Conservation (phyloP, 2,797 vertebrate genomes). For the Tapirus indicus region DNA sequence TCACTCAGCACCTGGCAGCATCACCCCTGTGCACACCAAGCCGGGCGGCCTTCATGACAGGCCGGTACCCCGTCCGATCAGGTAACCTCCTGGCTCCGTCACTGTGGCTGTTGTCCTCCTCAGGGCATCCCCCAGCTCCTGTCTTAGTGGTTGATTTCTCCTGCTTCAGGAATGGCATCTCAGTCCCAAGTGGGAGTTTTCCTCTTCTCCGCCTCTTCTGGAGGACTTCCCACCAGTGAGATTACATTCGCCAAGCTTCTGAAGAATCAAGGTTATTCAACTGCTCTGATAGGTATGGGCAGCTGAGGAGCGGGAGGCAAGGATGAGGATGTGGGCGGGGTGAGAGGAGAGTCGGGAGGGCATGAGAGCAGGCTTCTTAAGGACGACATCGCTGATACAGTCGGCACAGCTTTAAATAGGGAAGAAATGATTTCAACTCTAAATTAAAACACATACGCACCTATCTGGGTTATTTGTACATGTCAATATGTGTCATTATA, state of each 20-base stretch:
- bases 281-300: constrained; percentile 92
- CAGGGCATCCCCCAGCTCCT: fast-evolving
- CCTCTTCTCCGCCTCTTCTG: constrained; percentile 92
- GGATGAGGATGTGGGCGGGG: no score
- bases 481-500: fast-evolving
- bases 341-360: fast-evolving
- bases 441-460: fast-evolving
- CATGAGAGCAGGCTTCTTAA: fast-evolving
- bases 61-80: constrained; percentile 89
- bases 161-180: constrained; percentile 87
- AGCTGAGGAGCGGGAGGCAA: fast-evolving
- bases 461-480: neutral
- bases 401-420: no score
- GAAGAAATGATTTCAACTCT: neutral
- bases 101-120: fast-evolving
- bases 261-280: constrained; percentile 92
- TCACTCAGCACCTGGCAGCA: constrained; percentile 90
- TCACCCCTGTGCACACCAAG: constrained; percentile 90
- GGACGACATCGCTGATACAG: fast-evolving
- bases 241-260: constrained; percentile 92
- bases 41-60: constrained; percentile 89
- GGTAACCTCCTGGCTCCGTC: constrained; percentile 78
- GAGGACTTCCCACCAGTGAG: constrained; percentile 93
- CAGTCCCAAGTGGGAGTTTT: constrained; percentile 86
- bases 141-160: neutral